phyloP scores from a whole-genome alignment of 2,797 vertebrate genomes.

The Sarcophilus harrisii region DNA sequence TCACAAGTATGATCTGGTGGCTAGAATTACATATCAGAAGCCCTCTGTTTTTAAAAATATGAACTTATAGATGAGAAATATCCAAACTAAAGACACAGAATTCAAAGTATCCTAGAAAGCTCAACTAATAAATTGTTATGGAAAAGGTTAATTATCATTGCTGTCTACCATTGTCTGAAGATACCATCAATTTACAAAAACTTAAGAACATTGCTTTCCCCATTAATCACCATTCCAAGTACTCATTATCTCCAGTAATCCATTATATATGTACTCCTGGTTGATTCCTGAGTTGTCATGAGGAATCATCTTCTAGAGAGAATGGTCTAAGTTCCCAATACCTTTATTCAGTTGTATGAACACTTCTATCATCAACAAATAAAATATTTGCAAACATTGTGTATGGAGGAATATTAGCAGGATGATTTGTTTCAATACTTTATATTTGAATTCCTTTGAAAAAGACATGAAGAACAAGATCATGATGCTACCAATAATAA shows the following conservation, averaged over 20 bases:
- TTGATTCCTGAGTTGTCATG: neutral
- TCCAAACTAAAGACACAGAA: neutral
- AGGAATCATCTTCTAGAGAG: neutral
- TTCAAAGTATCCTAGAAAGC: neutral
- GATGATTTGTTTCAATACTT: neutral
- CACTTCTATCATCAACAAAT: neutral
- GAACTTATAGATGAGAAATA: neutral
- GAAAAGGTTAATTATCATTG: neutral
- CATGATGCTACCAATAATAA: no score
- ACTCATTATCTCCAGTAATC: neutral
- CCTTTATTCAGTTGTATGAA: neutral
- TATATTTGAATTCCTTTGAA: neutral
- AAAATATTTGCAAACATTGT: neutral
- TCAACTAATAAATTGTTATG: neutral
- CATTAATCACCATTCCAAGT: neutral
- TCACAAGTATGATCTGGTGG: neutral
- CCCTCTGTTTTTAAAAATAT: neutral
- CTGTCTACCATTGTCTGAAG: neutral
- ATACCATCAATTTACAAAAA: neutral
- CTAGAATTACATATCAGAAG: neutral
- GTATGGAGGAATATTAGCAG: neutral
- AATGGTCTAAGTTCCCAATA: neutral
- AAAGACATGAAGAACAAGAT: neutral
- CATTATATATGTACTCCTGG: neutral
- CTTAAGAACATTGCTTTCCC: neutral